Percentiles rank a stretch among this genome's conserved stretches.
Evolutionary conservation across 2,113 vertebrate genomes (phyloP).

Genomic region (Lasiurus cinereus): DNA sequence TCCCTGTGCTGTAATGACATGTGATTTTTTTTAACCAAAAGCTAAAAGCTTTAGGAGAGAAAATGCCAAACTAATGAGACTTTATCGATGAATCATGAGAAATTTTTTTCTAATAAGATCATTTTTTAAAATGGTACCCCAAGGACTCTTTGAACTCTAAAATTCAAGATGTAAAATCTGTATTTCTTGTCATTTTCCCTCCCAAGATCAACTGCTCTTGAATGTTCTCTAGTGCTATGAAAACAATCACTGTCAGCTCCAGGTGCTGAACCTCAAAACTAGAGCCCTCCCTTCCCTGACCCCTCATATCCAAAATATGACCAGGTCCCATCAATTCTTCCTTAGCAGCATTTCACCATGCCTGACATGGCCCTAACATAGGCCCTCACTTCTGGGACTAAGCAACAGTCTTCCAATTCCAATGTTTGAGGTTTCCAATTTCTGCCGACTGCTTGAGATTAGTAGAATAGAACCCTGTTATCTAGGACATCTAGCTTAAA

Average conservation of each 20-base stretch:
- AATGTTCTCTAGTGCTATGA: not conserved
- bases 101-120: not conserved
- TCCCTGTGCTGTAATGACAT: not conserved
- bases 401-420: not conserved
- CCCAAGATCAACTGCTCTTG: not conserved
- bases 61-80: slow-evolving; percentile 65
- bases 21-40: slow-evolving; percentile 63
- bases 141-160: not conserved
- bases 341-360: not conserved
- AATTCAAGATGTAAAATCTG: not conserved
- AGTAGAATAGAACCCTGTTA: not conserved
- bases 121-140: not conserved
- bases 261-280: not conserved
- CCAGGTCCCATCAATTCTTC: not conserved
- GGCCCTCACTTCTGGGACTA: not conserved
- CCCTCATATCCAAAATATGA: not conserved
- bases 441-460: not conserved
- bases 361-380: rapidly evolving
- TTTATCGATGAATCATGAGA: not conserved
- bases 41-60: slow-evolving; percentile 76
- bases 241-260: not conserved
- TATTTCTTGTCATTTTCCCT: not conserved
- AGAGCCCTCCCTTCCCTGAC: not conserved
- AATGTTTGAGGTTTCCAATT: not conserved
- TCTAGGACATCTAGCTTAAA: not conserved